Evolutionary conservation across 2,113 vertebrate genomes (phyloP).

Genomic region (Entomyzon cyanotis): DNA sequence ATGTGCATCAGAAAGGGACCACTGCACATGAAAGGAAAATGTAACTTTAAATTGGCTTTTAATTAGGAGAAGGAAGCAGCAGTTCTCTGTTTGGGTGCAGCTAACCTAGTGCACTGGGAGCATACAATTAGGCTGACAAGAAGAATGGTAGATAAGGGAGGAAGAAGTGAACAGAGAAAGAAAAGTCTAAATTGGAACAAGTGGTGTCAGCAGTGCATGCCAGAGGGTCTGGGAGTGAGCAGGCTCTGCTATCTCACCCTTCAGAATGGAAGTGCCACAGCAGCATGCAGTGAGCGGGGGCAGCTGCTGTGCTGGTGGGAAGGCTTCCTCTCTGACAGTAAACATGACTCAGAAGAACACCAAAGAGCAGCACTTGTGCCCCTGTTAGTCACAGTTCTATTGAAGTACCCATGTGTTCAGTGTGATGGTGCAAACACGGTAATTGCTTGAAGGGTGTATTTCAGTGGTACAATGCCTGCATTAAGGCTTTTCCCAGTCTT

Average conservation of each 20-base stretch:
- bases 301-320: background rate
- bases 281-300: fast-evolving
- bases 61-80: background rate
- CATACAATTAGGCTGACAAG: background rate
- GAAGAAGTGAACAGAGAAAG: background rate
- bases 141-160: background rate
- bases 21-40: background rate
- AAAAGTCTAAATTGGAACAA: background rate
- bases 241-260: fast-evolving
- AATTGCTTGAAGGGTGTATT: fast-evolving
- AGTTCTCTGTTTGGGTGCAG: background rate
- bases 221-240: background rate
- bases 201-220: background rate
- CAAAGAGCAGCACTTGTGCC: background rate
- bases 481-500: background rate
- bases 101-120: background rate
- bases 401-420: background rate
- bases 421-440: fast-evolving
- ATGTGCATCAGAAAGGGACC: background rate
- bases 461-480: background rate
- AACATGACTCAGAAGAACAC: background rate
- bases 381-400: background rate
- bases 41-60: background rate
- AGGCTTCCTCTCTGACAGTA: background rate
- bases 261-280: background rate